Conservation (phyloP, 2,888 invertebrate species). For the Epinotia brunnichana region DNA sequence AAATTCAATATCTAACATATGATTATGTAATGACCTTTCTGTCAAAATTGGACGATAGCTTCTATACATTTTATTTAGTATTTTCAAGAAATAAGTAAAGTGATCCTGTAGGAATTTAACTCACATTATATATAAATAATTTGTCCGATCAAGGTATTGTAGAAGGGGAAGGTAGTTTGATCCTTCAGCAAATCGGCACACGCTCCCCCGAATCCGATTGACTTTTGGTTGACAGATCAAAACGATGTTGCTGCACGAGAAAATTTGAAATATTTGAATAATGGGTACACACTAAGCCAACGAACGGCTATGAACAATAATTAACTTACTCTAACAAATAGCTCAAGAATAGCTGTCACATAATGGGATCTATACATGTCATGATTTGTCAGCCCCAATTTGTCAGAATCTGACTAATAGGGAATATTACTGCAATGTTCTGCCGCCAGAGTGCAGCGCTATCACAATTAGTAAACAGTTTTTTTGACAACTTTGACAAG, state of each 20-base stretch:
- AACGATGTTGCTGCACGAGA: constrained; percentile 6
- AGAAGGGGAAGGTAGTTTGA: constrained; percentile 28
- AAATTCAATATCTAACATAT: constrained; percentile 13
- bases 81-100: neutral
- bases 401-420: no score
- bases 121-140: constrained; percentile 31
- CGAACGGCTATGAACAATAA: no score
- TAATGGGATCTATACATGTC: no score
- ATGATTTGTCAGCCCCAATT: no score
- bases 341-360: no score
- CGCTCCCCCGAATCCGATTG: constrained; percentile 30
- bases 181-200: constrained; percentile 39
- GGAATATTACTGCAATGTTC: no score
- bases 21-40: constrained; percentile 42
- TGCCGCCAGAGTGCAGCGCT: no score
- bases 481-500: no score
- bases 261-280: no score
- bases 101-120: neutral
- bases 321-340: no score
- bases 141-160: constrained; percentile 21
- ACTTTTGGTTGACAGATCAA: constrained; percentile 35
- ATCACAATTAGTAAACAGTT: no score
- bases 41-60: constrained; percentile 30
- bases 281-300: no score
- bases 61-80: neutral